phyloP scores from a whole-genome alignment of 37 sponge, comb jelly and placozoan species.

The Aplysina aerophoba region DNA sequence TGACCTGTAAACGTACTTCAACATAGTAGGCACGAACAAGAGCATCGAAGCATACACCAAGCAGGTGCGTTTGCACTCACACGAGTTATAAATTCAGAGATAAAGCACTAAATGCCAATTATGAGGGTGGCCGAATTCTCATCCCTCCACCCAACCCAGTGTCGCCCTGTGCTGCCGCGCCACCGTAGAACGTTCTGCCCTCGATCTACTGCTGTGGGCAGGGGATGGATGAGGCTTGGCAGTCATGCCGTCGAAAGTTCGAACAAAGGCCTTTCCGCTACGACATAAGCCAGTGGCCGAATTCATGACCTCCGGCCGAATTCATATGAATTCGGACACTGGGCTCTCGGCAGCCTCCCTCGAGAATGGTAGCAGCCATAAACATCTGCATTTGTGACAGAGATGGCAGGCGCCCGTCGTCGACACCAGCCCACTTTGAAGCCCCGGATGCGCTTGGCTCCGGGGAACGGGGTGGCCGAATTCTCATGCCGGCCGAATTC shows the following conservation, averaged over 20 bases:
- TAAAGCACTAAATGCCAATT: neutral
- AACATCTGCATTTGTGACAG: neutral
- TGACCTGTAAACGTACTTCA: too few relatives aligned
- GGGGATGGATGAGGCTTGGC: constrained; percentile 10
- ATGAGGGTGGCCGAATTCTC: constrained; percentile 30
- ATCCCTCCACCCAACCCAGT: constrained; percentile 5
- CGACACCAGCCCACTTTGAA: neutral
- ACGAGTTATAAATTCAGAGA: too few relatives aligned
- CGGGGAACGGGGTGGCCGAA: constrained; percentile 18
- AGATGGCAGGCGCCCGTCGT: neutral
- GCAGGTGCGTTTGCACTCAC: too few relatives aligned
- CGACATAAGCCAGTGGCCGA: constrained; percentile 3
- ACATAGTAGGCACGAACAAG: too few relatives aligned
- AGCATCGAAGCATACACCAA: too few relatives aligned
- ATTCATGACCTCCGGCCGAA: constrained; percentile 31
- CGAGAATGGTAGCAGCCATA: constrained; percentile 8
- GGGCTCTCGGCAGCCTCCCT: constrained; percentile 3
- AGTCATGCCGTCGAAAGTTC: neutral
- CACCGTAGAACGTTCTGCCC: neutral
- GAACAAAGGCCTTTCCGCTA: neutral
- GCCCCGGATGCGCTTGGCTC: constrained; percentile 18
- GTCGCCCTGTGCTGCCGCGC: neutral
- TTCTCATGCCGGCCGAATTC: constrained; percentile 26
- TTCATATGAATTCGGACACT: constrained; percentile 27
- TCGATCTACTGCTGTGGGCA: neutral